Percentiles rank a stretch among this genome's conserved stretches.
phyloP scores from a whole-genome alignment of 1,140 invertebrate genomes.

The Luehdorfia chinensis region DNA sequence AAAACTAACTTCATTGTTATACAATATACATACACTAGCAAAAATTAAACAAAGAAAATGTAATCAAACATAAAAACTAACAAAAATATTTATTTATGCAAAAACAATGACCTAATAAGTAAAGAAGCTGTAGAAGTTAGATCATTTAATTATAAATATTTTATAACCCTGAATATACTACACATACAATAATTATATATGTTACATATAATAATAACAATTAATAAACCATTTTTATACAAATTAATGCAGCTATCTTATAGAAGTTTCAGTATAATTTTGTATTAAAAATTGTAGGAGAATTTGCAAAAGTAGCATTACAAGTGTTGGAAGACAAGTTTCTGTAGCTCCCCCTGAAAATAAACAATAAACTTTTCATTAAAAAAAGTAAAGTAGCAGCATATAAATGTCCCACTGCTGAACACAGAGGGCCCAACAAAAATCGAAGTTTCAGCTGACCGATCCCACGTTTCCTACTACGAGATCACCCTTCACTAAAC shows the following conservation, averaged over 20 bases:
- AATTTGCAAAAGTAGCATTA: conserved; percentile 51
- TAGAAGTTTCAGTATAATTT: conserved; percentile 50
- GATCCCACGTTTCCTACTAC: no score
- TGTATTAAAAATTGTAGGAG: conserved; percentile 52
- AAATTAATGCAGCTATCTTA: conserved; percentile 57
- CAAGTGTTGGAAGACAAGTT: conserved; percentile 53
- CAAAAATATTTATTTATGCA: no score
- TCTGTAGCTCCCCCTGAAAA: conserved; percentile 54
- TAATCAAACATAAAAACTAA: no score
- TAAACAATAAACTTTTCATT: conserved; percentile 3
- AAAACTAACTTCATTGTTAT: no score
- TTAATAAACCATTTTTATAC: conserved; percentile 19
- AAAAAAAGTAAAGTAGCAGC: no score
- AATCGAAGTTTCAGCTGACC: no score
- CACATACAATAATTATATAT: conserved; percentile 14
- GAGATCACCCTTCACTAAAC: no score
- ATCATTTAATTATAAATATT: conserved; percentile 18
- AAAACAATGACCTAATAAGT: no score
- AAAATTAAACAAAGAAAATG: background rate
- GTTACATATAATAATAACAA: conserved; percentile 7
- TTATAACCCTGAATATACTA: conserved; percentile 39
- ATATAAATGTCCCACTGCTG: no score
- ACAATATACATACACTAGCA: no score
- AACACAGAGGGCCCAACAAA: no score
- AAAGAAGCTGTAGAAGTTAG: background rate